A percentile compares a stretch with the other conserved stretches of the same genome.
phyloP scores from a whole-genome alignment of 2,797 vertebrate genomes.

The Myotis vivesi region DNA sequence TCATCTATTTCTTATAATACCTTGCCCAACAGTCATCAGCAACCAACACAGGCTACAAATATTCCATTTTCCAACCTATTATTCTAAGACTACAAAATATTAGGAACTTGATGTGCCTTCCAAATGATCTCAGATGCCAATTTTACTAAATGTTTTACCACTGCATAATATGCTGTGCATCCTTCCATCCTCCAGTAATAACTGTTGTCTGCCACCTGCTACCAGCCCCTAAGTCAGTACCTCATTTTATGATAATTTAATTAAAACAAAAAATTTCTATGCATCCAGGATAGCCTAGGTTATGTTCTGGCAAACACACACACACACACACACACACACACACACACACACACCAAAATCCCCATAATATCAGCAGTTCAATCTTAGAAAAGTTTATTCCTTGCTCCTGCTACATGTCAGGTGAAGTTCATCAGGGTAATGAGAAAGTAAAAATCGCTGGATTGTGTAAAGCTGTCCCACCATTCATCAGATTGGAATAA shows the following conservation, averaged over 20 bases:
- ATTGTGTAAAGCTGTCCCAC: neutral
- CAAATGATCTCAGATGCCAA: neutral
- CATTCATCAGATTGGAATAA: neutral
- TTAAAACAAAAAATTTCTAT: slow-evolving; percentile 27
- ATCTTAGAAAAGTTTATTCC: neutral
- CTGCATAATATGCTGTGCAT: neutral
- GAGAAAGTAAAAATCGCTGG: slow-evolving; percentile 31
- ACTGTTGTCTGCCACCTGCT: neutral
- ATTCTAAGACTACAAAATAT: neutral
- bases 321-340: neutral
- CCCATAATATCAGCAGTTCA: neutral
- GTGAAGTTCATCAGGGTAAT: neutral
- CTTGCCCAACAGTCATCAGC: neutral
- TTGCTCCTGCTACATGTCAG: neutral
- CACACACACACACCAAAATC: neutral
- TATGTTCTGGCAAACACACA: neutral
- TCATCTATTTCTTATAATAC: neutral
- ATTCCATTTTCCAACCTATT: slow-evolving; percentile 23
- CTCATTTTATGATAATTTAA: slow-evolving; percentile 44
- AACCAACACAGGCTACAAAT: neutral
- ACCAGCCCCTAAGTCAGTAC: neutral
- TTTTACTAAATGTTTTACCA: neutral
- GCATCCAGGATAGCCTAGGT: neutral
- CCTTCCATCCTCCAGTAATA: neutral
- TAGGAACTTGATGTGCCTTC: neutral